phyloP scores from a whole-genome alignment of 1,140 invertebrate genomes.

The Drosophila carrolli region DNA sequence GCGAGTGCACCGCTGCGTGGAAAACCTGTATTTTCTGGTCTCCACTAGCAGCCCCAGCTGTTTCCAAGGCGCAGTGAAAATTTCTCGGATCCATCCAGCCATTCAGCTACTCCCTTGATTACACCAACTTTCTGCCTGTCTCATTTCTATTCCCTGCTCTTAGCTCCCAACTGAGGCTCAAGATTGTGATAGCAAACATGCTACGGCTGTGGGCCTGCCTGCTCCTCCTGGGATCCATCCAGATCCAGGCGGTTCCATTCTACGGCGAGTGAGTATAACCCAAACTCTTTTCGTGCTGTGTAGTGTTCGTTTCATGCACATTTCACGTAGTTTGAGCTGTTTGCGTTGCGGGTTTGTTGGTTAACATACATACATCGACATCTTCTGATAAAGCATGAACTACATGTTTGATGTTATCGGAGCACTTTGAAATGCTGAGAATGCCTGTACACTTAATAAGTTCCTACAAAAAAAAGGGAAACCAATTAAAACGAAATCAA shows the following conservation, averaged over 20 bases:
- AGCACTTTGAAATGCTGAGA: not conserved
- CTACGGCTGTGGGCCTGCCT: constrained; percentile 61
- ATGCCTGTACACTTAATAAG: constrained; percentile 2
- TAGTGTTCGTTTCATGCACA: constrained; percentile 69
- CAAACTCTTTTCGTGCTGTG: constrained; percentile 25
- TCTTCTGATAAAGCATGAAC: constrained; percentile 46
- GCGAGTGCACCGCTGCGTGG: constrained; percentile 55
- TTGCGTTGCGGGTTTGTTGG: constrained; percentile 2
- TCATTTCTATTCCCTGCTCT: constrained; percentile 8
- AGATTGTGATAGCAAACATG: constrained; percentile 50
- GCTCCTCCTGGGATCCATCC: constrained; percentile 54
- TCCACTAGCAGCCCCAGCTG: constrained; percentile 46
- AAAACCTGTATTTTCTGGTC: constrained; percentile 68
- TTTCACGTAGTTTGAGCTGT: constrained; percentile 43
- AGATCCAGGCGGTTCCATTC: constrained; percentile 58
- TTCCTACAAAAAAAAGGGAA: not conserved
- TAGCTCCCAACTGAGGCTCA: constrained; percentile 35
- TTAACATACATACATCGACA: constrained; percentile 35
- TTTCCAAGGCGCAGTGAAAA: constrained; percentile 55
- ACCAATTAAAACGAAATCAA: not conserved
- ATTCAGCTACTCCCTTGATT: constrained; percentile 26
- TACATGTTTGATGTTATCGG: constrained; percentile 20
- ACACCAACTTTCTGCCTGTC: constrained; percentile 55
- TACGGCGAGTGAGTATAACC: constrained; percentile 66
- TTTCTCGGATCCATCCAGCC: constrained; percentile 48